Evolutionary conservation across 2,888 invertebrate genomes (phyloP).

Genomic region (Acleris sparsana): DNA sequence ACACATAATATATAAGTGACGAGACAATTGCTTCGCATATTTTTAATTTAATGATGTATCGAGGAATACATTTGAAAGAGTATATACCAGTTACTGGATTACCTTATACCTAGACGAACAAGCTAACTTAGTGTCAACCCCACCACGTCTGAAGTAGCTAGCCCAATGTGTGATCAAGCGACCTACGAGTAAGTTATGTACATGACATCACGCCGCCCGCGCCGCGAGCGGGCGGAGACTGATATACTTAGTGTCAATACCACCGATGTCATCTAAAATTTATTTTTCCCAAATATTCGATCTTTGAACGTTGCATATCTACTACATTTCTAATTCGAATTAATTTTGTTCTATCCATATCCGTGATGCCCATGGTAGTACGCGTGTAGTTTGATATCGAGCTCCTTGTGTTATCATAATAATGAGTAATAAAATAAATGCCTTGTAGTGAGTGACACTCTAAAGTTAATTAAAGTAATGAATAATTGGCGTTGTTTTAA

Average conservation of each 20-base stretch:
- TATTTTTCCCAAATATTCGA: constrained; percentile 64
- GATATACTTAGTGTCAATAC: constrained; percentile 67
- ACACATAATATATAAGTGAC: constrained; percentile 63
- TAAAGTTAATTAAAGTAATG: constrained; percentile 54
- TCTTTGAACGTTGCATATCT: constrained; percentile 82
- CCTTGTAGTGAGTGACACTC: constrained; percentile 73
- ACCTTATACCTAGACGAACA: constrained; percentile 67
- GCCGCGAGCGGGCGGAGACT: constrained; percentile 64
- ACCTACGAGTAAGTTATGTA: constrained; percentile 47
- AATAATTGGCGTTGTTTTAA: constrained; percentile 72
- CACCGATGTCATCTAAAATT: constrained; percentile 79
- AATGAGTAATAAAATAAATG: constrained; percentile 66
- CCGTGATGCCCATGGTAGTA: constrained; percentile 65
- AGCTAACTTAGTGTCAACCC: constrained; percentile 64
- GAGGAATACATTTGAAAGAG: constrained; percentile 53
- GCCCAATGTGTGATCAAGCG: constrained; percentile 49
- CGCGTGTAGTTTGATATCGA: constrained; percentile 71
- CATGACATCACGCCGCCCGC: constrained; percentile 58
- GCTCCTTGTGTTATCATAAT: constrained; percentile 67
- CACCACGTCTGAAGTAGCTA: constrained; percentile 58
- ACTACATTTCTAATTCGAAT: constrained; percentile 80
- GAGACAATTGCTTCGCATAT: constrained; percentile 73
- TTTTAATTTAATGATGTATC: constrained; percentile 65
- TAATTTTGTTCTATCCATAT: constrained; percentile 77
- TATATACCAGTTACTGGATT: constrained; percentile 54